Base-by-base conservation (phyloP, 2,797 vertebrate species). In the Tragopan temminckii region DNA sequence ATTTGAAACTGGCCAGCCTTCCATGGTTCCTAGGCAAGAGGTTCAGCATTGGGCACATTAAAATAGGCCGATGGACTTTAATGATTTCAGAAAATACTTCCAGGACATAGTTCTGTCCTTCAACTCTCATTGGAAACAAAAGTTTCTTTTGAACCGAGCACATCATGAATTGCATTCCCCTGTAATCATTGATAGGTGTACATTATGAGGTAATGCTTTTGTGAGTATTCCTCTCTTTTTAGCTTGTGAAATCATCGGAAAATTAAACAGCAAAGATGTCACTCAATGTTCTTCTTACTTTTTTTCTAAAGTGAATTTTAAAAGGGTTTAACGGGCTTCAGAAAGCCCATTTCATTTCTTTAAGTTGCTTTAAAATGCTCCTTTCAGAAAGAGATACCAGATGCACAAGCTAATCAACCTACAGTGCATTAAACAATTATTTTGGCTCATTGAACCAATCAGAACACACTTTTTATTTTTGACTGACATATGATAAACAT, bases 361-460 rank as follows among this genome's bases (percentile, higher is more conserved):
- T 62, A 94, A 88, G 85, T 91, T 86, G 14, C 53, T 95, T 91
- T 57, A 83, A 94, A 89, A 74, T 89, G 69, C 55, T 96, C 29
- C 43, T 90, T 67, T 94, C 88, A 78, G 90, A 94, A 94, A 93
- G 35, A 80, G 96, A 95, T 97, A 96, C 90, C 93, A 96, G 95
- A 97, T 97, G 95, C 91, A 95, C 90, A 94, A 93, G 92, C 91
- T 95, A 95, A 96, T 95, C 93, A 95, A 96, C 94, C 88, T 93
- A 96, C 95, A 97, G 97, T 94, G 94, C 96, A 96, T 97, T 96
- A 97, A 96, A 94, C 96, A 97, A 97, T 97, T 97, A 93, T 91
- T 92, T 97, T 97, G 97, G 93, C 97, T 97, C 96, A 96, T 97
- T 97, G 94, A 96, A 89, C 96, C 93, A 95, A 96, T 96, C 95